Evolutionary conservation across 2,113 vertebrate genomes (phyloP), one percentile per base, ranked within the genome.

Genomic region (Podiceps cristatus): DNA sequence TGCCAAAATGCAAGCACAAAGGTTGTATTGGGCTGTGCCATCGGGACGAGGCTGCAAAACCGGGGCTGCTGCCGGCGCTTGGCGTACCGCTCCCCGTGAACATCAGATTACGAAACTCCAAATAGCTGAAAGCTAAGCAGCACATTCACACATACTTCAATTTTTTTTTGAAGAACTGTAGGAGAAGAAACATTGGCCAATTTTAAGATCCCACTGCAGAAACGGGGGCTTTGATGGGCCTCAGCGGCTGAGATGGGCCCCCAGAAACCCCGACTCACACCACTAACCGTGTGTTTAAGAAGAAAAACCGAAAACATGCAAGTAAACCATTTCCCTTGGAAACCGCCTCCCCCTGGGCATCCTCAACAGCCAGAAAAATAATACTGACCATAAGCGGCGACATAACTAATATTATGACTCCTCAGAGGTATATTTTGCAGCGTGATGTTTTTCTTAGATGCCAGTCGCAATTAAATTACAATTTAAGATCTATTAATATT

Each of bases 31-130:
- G 52, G 28, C 79, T 75, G 37, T 10, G 50, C 35, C n/a, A 4
- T 5, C 0, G 0, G 72, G 25, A 18, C 37, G 6, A 11, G 9
- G 53, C 45, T 50, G 77, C n/a, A 72, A 45, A 31, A 10, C 7
- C 23, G 24, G 23, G n/a, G 79, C 66, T 55, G 7, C 33, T 86
- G 49, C 53, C 24, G 13, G 28, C 35, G 7, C 7, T 9, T 7
- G 1, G 40, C 1, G 5, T 16, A 33, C 52, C 2, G 1, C 56
- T 29, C 40, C 52, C 72, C 24, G n/a, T 1, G 2, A 16, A 42
- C 42, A 47, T 24, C 4, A 42, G 35, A 16, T 10, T 52, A 33
- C 7, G 27, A 63, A 74, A 28, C 37, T 73, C 28, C 1, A 1
- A 59, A 16, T 3, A 58, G 28, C 50, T 68, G 31, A 74, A 86